Percentiles rank a stretch among this genome's conserved stretches.
Evolutionary conservation across 2,797 vertebrate genomes (phyloP).

Genomic region (Falco columbarius): DNA sequence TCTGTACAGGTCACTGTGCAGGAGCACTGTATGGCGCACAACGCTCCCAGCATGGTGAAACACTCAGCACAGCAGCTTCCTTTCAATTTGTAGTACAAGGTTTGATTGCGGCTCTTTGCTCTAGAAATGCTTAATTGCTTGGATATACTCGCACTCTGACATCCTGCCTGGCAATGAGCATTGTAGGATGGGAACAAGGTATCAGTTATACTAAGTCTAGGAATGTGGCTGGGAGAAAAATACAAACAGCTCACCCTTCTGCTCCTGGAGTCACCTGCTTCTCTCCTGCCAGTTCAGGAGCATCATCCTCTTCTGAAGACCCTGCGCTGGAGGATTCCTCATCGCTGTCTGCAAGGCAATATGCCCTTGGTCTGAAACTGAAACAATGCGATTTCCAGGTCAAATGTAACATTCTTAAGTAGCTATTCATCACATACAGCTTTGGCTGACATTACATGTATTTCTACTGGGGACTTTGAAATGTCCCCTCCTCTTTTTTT

Average conservation of each 20-base stretch:
- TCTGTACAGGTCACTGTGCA: background rate
- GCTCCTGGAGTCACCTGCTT: slow-evolving; percentile 82
- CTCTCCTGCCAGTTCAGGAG: slow-evolving; percentile 85
- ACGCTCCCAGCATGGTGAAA: background rate
- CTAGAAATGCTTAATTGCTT: background rate
- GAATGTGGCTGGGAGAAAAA: fast-evolving
- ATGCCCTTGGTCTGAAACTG: slow-evolving; percentile 91
- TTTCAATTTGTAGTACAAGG: background rate
- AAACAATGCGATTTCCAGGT: slow-evolving; percentile 47
- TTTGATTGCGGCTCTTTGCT: background rate
- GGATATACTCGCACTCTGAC: background rate
- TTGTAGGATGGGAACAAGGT: background rate
- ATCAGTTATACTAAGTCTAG: background rate
- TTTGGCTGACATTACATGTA: background rate
- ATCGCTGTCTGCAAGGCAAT: slow-evolving; percentile 96
- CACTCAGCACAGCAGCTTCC: background rate
- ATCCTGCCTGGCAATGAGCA: background rate
- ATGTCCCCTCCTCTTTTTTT: background rate
- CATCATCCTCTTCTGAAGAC: slow-evolving; percentile 93
- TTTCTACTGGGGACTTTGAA: background rate
- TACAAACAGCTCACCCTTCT: slow-evolving; percentile 84
- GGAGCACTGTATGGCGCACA: background rate
- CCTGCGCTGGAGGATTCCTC: slow-evolving; percentile 97
- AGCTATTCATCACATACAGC: background rate
- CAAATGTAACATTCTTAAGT: background rate